A percentile compares a stretch with the other conserved stretches of the same genome.
Evolutionary conservation across 2,797 vertebrate species (phyloP).

Genomic region (Muscicapa striata): DNA sequence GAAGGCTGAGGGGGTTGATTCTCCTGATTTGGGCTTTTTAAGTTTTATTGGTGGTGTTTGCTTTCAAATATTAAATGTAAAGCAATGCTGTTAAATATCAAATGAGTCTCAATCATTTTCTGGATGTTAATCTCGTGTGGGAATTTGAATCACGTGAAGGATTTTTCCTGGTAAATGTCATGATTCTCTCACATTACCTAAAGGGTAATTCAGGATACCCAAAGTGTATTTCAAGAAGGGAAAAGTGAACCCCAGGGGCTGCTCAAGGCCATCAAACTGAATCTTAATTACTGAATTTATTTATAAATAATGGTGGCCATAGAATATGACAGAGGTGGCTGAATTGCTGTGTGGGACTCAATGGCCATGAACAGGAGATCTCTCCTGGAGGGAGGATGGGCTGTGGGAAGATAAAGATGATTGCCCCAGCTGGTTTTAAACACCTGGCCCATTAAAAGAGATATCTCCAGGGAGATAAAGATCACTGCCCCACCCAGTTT

Average conservation of each 20-base stretch:
- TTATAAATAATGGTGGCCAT: neutral
- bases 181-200: neutral
- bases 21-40: slow-evolving; percentile 5
- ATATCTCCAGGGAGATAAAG: too few species aligned
- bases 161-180: neutral
- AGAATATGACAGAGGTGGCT: fast-evolving
- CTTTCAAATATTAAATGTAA: neutral
- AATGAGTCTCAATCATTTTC: neutral
- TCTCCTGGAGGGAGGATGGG: too few species aligned
- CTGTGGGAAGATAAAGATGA: too few species aligned
- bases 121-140: neutral
- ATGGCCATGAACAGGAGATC: too few species aligned
- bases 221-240: neutral
- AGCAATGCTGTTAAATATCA: neutral
- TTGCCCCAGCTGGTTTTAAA: too few species aligned
- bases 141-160: neutral
- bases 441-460: too few species aligned
- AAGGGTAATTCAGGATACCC: neutral
- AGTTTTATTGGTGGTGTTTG: neutral
- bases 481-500: too few species aligned
- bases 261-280: neutral
- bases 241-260: neutral
- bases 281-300: neutral
- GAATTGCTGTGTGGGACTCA: neutral
- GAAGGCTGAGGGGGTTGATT: neutral